Evolutionary conservation across 2,888 invertebrate genomes (phyloP).

Genomic region (Brachypalpus laphriformis): DNA sequence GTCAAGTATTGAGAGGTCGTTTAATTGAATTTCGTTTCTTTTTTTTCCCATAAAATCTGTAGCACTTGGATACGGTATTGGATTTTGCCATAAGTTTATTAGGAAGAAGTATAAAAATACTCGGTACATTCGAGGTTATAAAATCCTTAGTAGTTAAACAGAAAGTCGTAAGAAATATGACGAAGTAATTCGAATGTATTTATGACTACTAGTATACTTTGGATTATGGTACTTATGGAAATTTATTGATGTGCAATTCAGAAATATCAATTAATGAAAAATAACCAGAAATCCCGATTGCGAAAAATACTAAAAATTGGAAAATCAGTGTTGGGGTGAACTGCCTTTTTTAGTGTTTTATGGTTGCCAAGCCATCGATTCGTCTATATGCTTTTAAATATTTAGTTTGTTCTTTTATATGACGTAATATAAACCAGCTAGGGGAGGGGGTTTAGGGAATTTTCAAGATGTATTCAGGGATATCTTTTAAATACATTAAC

Average conservation of each 20-base stretch:
- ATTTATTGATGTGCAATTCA: neutral
- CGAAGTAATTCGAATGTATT: neutral
- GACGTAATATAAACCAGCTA: too few species aligned
- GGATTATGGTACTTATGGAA: neutral
- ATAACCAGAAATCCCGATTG: neutral
- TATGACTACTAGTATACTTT: neutral
- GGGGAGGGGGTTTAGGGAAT: too few species aligned
- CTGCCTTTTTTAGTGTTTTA: too few species aligned
- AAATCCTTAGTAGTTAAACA: neutral
- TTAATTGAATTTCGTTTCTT: conserved; percentile 27
- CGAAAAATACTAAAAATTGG: too few species aligned
- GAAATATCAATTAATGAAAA: neutral
- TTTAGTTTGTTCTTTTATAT: too few species aligned
- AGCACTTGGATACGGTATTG: neutral
- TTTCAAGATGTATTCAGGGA: too few species aligned
- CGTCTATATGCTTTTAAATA: too few species aligned
- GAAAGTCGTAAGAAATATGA: neutral
- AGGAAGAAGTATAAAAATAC: neutral
- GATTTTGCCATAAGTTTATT: neutral
- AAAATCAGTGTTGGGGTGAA: too few species aligned
- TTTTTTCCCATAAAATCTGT: conserved; percentile 1
- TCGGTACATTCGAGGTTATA: neutral
- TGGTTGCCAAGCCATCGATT: too few species aligned
- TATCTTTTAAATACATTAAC: too few species aligned
- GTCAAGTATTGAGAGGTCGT: conserved; percentile 15